These are phyloP conservation scores for Protonemura montana DNA, from an alignment of 2,888 invertebrate genomes.

Conservation along the genomic window DNA sequence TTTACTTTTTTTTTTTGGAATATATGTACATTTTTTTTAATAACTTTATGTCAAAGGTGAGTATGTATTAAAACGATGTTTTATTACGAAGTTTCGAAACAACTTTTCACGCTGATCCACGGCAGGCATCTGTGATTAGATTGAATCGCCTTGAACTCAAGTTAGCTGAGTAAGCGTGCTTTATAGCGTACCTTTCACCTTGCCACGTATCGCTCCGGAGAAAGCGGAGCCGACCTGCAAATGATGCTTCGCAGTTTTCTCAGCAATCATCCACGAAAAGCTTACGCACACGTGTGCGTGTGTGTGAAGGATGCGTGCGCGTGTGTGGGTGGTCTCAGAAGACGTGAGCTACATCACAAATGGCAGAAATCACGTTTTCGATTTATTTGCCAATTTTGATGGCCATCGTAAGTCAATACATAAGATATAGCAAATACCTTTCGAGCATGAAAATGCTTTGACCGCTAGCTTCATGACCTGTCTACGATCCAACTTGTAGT, in stretches of 20 bases:
- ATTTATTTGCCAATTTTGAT: neutral
- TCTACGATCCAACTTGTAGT: neutral
- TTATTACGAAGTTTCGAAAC: too few species aligned
- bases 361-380: constrained; percentile 12
- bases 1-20: too few species aligned
- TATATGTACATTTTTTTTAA: too few species aligned
- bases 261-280: neutral
- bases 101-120: too few species aligned
- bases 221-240: too few species aligned
- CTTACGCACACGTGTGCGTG: neutral
- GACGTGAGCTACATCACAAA: neutral
- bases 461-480: neutral
- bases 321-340: neutral
- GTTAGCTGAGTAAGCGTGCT: too few species aligned
- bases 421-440: neutral
- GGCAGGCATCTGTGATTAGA: too few species aligned
- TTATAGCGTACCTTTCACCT: too few species aligned
- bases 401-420: neutral
- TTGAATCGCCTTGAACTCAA: too few species aligned
- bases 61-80: too few species aligned
- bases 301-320: neutral
- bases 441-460: neutral
- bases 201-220: too few species aligned
- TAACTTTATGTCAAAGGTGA: too few species aligned
- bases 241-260: neutral